Conservation (phyloP, 1,140 invertebrate species). For the Papilio dardanus region DNA sequence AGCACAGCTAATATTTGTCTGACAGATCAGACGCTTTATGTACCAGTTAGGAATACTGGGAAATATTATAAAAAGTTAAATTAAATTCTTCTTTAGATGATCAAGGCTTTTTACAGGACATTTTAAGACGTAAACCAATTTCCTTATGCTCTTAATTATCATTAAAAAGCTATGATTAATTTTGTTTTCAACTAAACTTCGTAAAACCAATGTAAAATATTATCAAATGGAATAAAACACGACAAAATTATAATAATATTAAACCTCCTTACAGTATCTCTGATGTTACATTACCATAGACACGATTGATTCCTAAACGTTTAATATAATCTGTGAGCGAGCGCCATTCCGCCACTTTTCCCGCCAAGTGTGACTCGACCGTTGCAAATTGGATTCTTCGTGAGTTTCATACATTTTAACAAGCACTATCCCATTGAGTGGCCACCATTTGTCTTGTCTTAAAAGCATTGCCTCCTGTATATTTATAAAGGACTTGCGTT, state of each 20-base stretch:
- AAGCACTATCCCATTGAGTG: slow-evolving; percentile 48
- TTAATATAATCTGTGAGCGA: slow-evolving; percentile 31
- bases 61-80: slow-evolving; percentile 4
- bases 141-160: background rate
- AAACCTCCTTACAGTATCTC: background rate
- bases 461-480: slow-evolving; percentile 80
- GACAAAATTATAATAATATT: background rate
- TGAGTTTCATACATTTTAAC: slow-evolving; percentile 73
- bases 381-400: slow-evolving; percentile 37
- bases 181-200: too few relatives aligned
- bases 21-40: slow-evolving; percentile 24
- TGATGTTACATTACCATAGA: slow-evolving; percentile 9
- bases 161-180: too few relatives aligned
- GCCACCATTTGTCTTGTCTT: slow-evolving; percentile 69
- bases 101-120: too few relatives aligned
- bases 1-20: slow-evolving; percentile 25
- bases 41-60: background rate
- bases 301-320: slow-evolving; percentile 28
- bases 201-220: background rate
- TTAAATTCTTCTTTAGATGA: background rate
- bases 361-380: slow-evolving; percentile 27
- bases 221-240: background rate
- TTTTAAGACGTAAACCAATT: background rate
- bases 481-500: slow-evolving; percentile 70
- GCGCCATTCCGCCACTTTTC: slow-evolving; percentile 32